Evolutionary conservation across 2,797 vertebrate genomes (phyloP).

Genomic region (Pyrocephalus nanus): DNA sequence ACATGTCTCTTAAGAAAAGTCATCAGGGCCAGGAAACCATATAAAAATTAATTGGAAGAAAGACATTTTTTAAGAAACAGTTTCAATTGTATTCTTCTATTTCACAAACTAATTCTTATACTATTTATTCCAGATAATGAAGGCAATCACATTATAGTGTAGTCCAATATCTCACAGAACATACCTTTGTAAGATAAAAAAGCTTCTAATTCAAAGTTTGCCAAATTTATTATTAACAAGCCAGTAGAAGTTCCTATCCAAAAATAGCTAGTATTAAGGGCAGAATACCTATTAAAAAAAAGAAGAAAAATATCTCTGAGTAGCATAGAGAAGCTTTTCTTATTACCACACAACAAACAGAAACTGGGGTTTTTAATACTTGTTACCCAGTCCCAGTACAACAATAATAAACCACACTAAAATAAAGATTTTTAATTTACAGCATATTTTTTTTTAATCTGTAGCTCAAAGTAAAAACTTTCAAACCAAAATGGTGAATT

Average conservation of each 20-base stretch:
- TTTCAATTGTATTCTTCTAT: not conserved
- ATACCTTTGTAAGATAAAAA: conserved; percentile 83
- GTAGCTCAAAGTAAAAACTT: not conserved
- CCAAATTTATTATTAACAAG: conserved; percentile 84
- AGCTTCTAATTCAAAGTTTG: conserved; percentile 82
- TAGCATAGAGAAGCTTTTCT: not conserved
- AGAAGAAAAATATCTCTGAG: not conserved
- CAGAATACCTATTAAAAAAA: conserved; percentile 25
- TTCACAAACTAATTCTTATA: not conserved
- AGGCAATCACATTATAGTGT: not conserved
- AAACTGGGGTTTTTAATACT: not conserved
- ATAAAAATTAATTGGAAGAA: not conserved
- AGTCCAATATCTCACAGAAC: not conserved
- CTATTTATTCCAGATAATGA: not conserved
- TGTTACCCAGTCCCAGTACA: not conserved
- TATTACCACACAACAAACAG: not conserved
- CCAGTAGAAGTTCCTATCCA: conserved; percentile 87
- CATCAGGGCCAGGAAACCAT: not conserved
- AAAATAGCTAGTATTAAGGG: conserved; percentile 67
- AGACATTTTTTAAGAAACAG: rapidly evolving
- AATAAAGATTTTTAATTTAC: not conserved
- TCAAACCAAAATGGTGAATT: not conserved
- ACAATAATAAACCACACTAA: not conserved
- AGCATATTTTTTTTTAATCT: not conserved
- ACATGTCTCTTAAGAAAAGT: not conserved